phyloP scores from a whole-genome alignment of 1,140 invertebrate species.

The Bicyclus anynana region DNA sequence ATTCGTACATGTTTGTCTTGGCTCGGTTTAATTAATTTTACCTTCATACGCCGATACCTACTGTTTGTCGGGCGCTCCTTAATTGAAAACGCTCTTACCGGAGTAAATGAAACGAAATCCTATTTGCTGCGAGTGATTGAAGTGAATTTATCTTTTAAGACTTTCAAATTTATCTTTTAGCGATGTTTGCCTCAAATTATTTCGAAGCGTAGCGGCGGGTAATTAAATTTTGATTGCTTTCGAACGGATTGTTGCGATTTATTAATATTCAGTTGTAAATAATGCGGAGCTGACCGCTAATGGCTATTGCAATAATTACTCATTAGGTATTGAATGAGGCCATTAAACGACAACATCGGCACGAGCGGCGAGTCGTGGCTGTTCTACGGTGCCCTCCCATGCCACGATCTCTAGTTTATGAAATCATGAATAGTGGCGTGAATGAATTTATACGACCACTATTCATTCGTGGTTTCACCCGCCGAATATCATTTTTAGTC shows the following conservation, averaged over 20 bases:
- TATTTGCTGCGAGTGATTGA: constrained; percentile 74
- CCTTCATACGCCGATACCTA: constrained; percentile 74
- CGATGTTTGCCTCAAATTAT: constrained; percentile 53
- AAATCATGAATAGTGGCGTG: too few species aligned
- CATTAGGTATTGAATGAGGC: constrained; percentile 57
- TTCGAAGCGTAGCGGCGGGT: constrained; percentile 46
- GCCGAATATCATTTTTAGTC: too few species aligned
- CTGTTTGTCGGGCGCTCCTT: constrained; percentile 71
- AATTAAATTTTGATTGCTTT: constrained; percentile 68
- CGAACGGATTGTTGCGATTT: constrained; percentile 52
- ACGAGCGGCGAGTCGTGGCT: constrained; percentile 13
- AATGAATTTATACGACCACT: too few species aligned
- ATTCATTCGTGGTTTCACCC: too few species aligned
- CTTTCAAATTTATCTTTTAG: constrained; percentile 71
- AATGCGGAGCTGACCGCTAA: constrained; percentile 42
- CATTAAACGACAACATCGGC: constrained; percentile 43
- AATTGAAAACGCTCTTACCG: constrained; percentile 75
- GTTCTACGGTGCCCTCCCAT: too few species aligned
- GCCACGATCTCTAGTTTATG: too few species aligned
- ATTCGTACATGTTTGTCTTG: constrained; percentile 75
- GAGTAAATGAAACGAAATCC: constrained; percentile 75
- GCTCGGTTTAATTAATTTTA: constrained; percentile 75
- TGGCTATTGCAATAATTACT: constrained; percentile 57
- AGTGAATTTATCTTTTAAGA: constrained; percentile 76
- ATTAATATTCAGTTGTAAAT: constrained; percentile 60